Percentiles rank a stretch among this genome's conserved stretches.
Evolutionary conservation across 1,140 invertebrate genomes (phyloP).

Genomic region (Sminthurinus signatus): DNA sequence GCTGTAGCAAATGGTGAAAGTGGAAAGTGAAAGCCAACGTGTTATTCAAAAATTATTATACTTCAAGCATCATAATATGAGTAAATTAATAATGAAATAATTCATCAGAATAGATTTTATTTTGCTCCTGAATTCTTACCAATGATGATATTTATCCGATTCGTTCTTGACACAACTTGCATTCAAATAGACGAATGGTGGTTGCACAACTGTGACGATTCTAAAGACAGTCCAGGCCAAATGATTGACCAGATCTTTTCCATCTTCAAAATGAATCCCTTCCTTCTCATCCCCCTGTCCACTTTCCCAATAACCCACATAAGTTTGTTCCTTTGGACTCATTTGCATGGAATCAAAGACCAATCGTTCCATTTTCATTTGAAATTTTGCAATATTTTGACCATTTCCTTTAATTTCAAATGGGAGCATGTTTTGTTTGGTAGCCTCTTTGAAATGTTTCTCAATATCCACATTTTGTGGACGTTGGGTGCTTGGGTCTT

Average conservation of each 20-base stretch:
- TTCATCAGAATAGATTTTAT: too few species aligned
- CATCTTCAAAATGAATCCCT: slow-evolving; percentile 55
- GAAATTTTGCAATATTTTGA: slow-evolving; percentile 64
- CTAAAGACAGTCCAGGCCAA: slow-evolving; percentile 72
- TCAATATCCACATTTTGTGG: too few species aligned
- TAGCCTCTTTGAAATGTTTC: slow-evolving; percentile 18
- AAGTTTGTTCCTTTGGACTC: slow-evolving; percentile 47
- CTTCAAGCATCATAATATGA: too few species aligned
- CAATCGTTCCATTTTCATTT: slow-evolving; percentile 60
- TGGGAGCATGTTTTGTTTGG: slow-evolving; percentile 50
- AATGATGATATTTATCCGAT: slow-evolving; percentile 49
- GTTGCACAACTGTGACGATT: slow-evolving; percentile 72
- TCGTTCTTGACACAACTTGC: slow-evolving; percentile 52
- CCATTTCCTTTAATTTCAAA: slow-evolving; percentile 57
- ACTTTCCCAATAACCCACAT: slow-evolving; percentile 61
- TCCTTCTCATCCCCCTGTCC: slow-evolving; percentile 54
- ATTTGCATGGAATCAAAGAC: too few species aligned
- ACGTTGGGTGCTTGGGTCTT: neutral
- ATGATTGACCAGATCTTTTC: slow-evolving; percentile 61
- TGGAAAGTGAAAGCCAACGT: too few species aligned
- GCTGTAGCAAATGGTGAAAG: too few species aligned
- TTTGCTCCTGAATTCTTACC: too few species aligned
- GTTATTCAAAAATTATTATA: too few species aligned
- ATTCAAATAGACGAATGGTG: slow-evolving; percentile 67
- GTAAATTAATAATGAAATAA: too few species aligned